Evolutionary conservation across 2,113 vertebrate species (phyloP), one percentile per base, ranked within the genome.

Genomic region (Hiodon alosoides): DNA sequence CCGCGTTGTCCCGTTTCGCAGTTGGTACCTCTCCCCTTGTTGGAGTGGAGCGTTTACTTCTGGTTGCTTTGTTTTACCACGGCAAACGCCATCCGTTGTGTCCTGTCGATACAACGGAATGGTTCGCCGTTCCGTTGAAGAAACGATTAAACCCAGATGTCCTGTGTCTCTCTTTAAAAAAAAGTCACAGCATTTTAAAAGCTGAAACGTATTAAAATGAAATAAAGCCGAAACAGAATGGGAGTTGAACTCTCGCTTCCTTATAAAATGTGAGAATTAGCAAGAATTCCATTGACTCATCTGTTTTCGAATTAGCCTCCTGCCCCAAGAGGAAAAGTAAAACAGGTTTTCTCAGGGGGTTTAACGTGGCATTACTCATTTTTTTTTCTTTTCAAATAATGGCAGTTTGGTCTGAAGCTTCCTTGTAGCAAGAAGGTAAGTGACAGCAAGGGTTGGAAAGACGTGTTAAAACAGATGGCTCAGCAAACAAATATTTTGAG

Each of bases 121-220:
- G 85, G 87, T 82, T 78, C 76, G 84, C 83, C 46, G 77, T 80
- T 85, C 76, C 53, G 83, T 85, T 81, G 65, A 69, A 72, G 71
- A 59, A 67, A 60, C 85, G 85, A 91, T 90, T 82, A 77, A 75
- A 86, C 87, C 86, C 90, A 90, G 87, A 90, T 89, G 90, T 89
- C 82, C 79, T 82, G 85, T 83, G 80, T 87, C 86, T 82, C 81
- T 81, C 70, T 77, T 79, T 85, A 70, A 66, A 69, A 72, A 72
- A 50, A 57, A 65, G 65, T 73, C 66, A 51, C 65, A 76, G 77
- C 76, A 82, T 75, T 73, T 68, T 31, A 64, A 57, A 67, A 65
- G 46, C 76, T 75, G 51, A 55, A 78, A 73, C 31, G 31, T 31
- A 31, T 31, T 72, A 77, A 81, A 82, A 77, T 55, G 47, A 55